Evolutionary conservation across 2,113 vertebrate genomes (phyloP).

Genomic region (Bagarius yarrelli): DNA sequence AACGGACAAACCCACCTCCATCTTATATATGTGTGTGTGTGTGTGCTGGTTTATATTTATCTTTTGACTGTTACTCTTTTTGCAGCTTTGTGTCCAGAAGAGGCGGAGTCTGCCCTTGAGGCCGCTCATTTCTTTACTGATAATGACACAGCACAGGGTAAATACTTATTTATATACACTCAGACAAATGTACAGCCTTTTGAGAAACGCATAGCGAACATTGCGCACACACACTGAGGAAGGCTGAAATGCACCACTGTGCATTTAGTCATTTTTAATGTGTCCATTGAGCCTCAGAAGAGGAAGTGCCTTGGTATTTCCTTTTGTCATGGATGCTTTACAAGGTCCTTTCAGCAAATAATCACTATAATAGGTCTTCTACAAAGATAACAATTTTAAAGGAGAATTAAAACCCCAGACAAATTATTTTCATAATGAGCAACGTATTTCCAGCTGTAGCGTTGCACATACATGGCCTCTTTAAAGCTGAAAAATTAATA

Average conservation of each 20-base stretch:
- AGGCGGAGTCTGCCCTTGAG: conserved; percentile 91
- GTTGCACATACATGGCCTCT: neutral
- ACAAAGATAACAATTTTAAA: neutral
- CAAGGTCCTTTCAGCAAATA: too few relatives aligned
- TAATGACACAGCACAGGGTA: conserved; percentile 78
- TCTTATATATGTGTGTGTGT: neutral
- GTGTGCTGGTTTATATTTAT: neutral
- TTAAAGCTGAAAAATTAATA: neutral
- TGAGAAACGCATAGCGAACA: neutral
- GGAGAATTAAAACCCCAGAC: neutral
- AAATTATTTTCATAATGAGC: neutral
- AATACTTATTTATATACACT: neutral
- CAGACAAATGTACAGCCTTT: neutral
- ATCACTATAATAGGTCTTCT: too few relatives aligned
- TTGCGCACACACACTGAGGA: too few relatives aligned
- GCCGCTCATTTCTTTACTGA: conserved; percentile 88
- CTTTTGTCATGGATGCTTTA: too few relatives aligned
- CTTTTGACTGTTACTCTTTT: conserved; percentile 23
- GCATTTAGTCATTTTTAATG: too few relatives aligned
- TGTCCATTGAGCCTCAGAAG: too few relatives aligned
- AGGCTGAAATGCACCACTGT: too few relatives aligned
- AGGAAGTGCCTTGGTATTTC: too few relatives aligned
- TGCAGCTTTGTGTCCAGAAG: conserved; percentile 86
- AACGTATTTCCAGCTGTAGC: neutral
- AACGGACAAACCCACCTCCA: neutral